Evolutionary conservation across 2,888 invertebrate species (phyloP), one percentile per base, ranked within the genome.

Genomic region (Proisotoma minuta): DNA sequence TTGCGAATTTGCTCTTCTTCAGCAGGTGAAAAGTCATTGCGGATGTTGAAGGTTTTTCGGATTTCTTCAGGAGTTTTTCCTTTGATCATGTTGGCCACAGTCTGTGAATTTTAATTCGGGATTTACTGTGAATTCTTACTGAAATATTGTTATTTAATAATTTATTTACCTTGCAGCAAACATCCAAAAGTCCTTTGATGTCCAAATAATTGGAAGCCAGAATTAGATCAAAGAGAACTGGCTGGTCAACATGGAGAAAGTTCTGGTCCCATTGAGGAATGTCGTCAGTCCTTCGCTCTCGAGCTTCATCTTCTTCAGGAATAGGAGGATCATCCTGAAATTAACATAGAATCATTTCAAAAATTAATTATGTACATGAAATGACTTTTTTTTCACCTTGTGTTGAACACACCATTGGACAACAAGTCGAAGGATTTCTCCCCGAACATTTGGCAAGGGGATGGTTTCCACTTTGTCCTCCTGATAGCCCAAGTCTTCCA

Each of bases 181-280:
- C 97, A 80, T 98, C 97, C 75, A 98, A 79, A 62, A 99, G 82
- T 1, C 96, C 93, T 77, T 93, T 91, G 70, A 97, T 97, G 76
- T 97, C 96, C 75, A 98, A 82, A 78, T 97, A 98, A 79, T 98
- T 97, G 8, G 97, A 96, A 53, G 97, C 96, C 77, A 98, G 80
- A 75, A 98, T 98, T 43, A 98, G 81, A 80, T 97, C 97, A 78
- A 97, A 97, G 12, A 98, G 81, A 2, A 96, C 95, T 60, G 94
- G 93, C 78, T 97, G 96, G 78, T 97, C 96, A 34, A 99, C 97
- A 83, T 98, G 98, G 4, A 99, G 81, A 76, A 99, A 99, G 78
- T 99, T 98, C 0, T 95, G 93, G 81, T 99, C 99, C 99, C 99
- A 99, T 0, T 94, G 93, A 23, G 92, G 91, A 73, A 99, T 99